Percentiles rank a stretch among this genome's conserved stretches.
phyloP scores from a whole-genome alignment of 2,888 invertebrate genomes.

The Dusona sp. region DNA sequence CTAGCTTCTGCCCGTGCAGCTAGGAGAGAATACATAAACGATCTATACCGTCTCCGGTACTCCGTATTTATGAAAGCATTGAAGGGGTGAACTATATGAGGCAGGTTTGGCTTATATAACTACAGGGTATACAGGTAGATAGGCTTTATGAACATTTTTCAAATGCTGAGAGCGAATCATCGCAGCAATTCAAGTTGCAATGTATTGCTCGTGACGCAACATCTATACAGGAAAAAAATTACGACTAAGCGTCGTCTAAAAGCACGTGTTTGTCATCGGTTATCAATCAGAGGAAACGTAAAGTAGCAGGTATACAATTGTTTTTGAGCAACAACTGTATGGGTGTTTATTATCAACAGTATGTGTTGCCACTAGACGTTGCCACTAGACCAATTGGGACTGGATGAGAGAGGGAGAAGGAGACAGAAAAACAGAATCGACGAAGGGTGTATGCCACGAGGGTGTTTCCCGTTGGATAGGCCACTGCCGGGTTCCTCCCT shows the following conservation, averaged over 20 bases:
- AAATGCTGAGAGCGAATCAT: neutral
- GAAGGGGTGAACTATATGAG: neutral
- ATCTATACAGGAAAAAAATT: neutral
- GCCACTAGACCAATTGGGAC: neutral
- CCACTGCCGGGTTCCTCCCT: conserved; percentile 74
- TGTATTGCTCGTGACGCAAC: neutral
- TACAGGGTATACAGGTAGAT: neutral
- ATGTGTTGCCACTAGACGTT: conserved; percentile 7
- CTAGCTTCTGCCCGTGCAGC: conserved; percentile 10
- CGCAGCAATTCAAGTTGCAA: neutral
- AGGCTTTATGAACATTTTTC: neutral
- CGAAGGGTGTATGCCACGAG: conserved; percentile 43
- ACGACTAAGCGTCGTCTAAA: neutral
- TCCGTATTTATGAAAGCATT: conserved; percentile 1
- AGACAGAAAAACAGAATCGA: conserved; percentile 44
- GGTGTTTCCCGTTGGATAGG: conserved; percentile 66
- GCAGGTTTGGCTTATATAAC: neutral
- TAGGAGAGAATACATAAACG: conserved; percentile 39
- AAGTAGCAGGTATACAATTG: neutral
- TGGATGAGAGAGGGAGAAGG: conserved; percentile 26
- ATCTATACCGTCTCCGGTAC: conserved; percentile 9
- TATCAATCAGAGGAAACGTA: neutral
- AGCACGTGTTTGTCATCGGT: neutral
- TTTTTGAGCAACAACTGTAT: neutral
- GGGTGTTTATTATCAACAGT: neutral